Conservation (phyloP, 2,797 vertebrate genomes). For the Coilia nasus region DNA sequence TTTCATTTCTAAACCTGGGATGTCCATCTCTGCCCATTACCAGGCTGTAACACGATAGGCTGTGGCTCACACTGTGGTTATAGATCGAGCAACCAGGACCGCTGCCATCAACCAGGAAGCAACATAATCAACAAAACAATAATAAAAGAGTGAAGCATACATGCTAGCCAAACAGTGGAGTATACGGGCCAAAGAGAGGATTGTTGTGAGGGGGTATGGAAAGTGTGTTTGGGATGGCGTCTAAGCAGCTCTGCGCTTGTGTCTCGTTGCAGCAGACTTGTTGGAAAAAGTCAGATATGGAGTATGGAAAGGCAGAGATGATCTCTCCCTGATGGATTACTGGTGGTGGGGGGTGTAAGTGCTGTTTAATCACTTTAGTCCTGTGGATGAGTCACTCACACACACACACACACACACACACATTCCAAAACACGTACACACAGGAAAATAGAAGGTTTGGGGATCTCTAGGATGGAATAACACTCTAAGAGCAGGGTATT, state of each 20-base stretch:
- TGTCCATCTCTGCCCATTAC: not conserved
- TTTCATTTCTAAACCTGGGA: too few species aligned
- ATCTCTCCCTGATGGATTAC: constrained; percentile 24
- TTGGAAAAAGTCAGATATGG: not conserved
- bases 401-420: not conserved
- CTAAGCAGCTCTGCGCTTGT: not conserved
- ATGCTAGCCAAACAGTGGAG: not conserved
- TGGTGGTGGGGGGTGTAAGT: not conserved
- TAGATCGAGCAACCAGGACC: not conserved
- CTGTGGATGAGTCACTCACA: not conserved
- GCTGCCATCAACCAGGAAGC: not conserved
- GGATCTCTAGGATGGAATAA: not conserved
- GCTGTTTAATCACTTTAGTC: not conserved
- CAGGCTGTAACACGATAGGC: not conserved
- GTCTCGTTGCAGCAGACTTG: not conserved
- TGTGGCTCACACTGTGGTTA: not conserved
- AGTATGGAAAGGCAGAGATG: constrained; percentile 37
- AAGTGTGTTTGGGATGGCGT: not conserved
- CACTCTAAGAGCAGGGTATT: not conserved
- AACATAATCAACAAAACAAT: not conserved
- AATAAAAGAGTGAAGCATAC: too few species aligned
- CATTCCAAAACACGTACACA: not conserved
- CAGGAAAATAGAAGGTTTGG: not conserved
- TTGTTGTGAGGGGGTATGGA: not conserved
- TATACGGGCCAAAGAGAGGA: not conserved